A percentile compares a stretch with the other conserved stretches of the same genome.
Conservation (phyloP, 2,888 invertebrate genomes). For the Leptopilina syphax region DNA sequence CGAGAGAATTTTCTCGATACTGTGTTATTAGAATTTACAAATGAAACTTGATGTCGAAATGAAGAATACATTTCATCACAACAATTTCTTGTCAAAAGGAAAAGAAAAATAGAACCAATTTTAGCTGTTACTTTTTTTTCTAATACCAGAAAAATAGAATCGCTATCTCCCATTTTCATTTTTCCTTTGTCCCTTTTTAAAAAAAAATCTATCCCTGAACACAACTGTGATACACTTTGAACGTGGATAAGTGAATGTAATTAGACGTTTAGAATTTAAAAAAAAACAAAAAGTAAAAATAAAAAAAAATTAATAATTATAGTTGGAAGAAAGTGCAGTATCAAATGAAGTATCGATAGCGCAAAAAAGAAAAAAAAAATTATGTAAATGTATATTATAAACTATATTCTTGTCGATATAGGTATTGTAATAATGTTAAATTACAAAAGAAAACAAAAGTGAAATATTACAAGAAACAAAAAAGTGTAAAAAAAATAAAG, state of each 20-base stretch:
- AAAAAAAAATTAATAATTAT: background rate
- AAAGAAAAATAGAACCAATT: constrained; percentile 12
- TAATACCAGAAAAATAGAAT: constrained; percentile 7
- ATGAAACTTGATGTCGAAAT: constrained; percentile 28
- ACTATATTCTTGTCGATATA: constrained; percentile 71
- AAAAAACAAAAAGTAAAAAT: constrained; percentile 51
- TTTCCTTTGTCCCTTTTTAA: constrained; percentile 63
- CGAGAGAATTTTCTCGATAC: constrained; percentile 34
- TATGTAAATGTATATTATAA: constrained; percentile 75
- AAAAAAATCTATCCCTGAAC: constrained; percentile 67
- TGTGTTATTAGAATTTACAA: constrained; percentile 46
- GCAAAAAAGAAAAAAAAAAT: constrained; percentile 61
- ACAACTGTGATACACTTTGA: constrained; percentile 76
- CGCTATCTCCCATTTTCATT: constrained; percentile 48
- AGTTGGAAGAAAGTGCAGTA: constrained; percentile 63
- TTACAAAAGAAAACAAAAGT: constrained; percentile 60
- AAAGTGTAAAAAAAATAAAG: constrained; percentile 73
- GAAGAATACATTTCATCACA: constrained; percentile 47
- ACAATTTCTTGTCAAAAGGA: background rate
- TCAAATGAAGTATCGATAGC: constrained; percentile 69
- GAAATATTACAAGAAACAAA: constrained; percentile 64
- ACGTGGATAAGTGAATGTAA: constrained; percentile 67
- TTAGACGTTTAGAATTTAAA: constrained; percentile 70
- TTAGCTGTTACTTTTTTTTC: background rate
- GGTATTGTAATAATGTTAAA: constrained; percentile 70